Evolutionary conservation across 2,113 vertebrate species (phyloP).

Genomic region (Peucedramus taeniatus): DNA sequence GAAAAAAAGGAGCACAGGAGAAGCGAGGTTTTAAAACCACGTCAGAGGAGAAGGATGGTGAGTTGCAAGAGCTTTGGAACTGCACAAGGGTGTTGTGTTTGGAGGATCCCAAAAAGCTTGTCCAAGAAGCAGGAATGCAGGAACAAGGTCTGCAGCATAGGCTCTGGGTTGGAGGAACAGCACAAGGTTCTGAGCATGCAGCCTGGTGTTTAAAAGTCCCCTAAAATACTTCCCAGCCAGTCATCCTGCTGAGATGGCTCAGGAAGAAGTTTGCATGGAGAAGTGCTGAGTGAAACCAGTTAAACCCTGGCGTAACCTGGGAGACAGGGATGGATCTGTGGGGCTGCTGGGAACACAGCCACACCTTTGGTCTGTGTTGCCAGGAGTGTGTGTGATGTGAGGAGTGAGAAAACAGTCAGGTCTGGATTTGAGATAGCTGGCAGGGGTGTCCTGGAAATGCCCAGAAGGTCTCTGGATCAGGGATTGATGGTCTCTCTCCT

Average conservation of each 20-base stretch:
- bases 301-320: not conserved
- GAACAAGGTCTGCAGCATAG: rapidly evolving
- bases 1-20: not conserved
- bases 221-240: not conserved
- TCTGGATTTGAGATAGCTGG: not conserved
- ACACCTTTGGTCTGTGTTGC: not conserved
- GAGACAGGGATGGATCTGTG: not conserved
- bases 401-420: not conserved
- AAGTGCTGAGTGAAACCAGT: not conserved
- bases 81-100: rapidly evolving
- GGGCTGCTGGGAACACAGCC: not conserved
- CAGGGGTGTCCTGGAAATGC: not conserved
- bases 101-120: not conserved
- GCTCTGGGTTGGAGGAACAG: not conserved
- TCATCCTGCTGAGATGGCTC: not conserved
- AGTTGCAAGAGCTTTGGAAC: not conserved
- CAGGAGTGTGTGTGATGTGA: not conserved
- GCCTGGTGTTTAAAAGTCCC: not conserved
- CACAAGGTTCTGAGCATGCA: not conserved
- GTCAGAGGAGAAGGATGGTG: not conserved
- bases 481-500: not conserved
- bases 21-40: not conserved
- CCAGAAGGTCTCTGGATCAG: not conserved
- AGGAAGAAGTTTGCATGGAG: not conserved
- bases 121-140: not conserved